These are phyloP conservation scores for Clamator glandarius DNA, from an alignment of 2,797 vertebrate species.

Conservation along the genomic window DNA sequence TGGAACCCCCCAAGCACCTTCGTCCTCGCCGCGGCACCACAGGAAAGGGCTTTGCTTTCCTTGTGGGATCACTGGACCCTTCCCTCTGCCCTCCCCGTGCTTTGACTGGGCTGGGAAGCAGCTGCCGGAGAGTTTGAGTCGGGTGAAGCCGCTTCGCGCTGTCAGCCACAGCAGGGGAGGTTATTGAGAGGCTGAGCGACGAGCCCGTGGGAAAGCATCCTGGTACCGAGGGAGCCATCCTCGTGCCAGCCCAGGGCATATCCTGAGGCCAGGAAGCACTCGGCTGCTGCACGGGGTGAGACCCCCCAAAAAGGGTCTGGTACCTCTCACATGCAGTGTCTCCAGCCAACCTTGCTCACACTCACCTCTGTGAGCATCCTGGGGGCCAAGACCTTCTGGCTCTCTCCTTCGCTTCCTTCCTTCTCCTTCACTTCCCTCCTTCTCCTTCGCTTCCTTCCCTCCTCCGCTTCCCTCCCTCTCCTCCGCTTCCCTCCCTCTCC, in stretches of 20 bases:
- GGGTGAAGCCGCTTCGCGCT: not conserved
- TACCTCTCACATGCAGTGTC: not conserved
- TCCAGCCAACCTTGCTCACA: not conserved
- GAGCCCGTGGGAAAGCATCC: not conserved
- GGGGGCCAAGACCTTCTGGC: not conserved
- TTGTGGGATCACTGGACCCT: not conserved
- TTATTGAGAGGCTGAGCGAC: not conserved
- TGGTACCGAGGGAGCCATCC: not conserved
- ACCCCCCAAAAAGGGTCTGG: not conserved
- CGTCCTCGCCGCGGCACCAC: accelerated
- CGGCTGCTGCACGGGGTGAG: not conserved
- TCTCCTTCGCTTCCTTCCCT: too few species aligned
- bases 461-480: too few species aligned
- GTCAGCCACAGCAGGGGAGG: not conserved
- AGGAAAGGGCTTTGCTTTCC: not conserved
- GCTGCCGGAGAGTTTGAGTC: not conserved
- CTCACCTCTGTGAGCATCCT: not conserved
- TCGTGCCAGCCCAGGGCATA: not conserved
- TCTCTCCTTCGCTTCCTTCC: too few species aligned
- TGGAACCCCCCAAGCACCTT: not conserved
- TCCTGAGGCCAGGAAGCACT: not conserved
- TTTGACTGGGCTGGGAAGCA: not conserved
- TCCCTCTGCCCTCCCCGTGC: not conserved
- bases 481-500: too few species aligned
- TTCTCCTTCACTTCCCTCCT: too few species aligned